Conservation (phyloP, 2,113 vertebrate genomes). For the Cygnus buccinator region DNA sequence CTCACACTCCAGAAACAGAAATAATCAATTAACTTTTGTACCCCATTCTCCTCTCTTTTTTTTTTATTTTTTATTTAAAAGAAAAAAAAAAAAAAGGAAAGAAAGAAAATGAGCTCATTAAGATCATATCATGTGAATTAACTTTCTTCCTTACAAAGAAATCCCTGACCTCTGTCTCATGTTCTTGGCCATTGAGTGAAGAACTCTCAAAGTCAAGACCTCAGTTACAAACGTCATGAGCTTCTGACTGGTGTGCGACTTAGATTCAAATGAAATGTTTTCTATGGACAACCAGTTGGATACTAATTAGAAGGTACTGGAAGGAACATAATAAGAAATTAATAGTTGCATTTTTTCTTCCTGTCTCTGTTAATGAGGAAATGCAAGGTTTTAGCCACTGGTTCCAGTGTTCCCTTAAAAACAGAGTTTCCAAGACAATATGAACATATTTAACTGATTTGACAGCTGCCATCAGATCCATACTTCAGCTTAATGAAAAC, state of each 20-base stretch:
- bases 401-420: slow-evolving; percentile 5
- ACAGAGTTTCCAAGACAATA: not conserved
- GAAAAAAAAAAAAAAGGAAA: not conserved
- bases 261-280: not conserved
- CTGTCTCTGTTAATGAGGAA: not conserved
- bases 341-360: not conserved
- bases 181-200: not conserved
- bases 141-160: not conserved
- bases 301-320: not conserved
- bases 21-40: not conserved
- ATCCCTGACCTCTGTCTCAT: not conserved
- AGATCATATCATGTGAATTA: not conserved
- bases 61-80: not conserved
- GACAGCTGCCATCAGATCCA: slow-evolving; percentile 22
- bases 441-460: slow-evolving; percentile 13
- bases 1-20: not conserved
- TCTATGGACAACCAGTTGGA: not conserved
- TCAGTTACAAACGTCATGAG: not conserved
- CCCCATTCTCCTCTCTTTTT: not conserved
- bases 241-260: not conserved
- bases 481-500: slow-evolving; percentile 49
- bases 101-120: not conserved
- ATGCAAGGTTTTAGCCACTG: not conserved
- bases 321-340: not conserved
- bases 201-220: not conserved